phyloP scores from a whole-genome alignment of 2,888 invertebrate genomes.

The Polylopha cassiicola region DNA sequence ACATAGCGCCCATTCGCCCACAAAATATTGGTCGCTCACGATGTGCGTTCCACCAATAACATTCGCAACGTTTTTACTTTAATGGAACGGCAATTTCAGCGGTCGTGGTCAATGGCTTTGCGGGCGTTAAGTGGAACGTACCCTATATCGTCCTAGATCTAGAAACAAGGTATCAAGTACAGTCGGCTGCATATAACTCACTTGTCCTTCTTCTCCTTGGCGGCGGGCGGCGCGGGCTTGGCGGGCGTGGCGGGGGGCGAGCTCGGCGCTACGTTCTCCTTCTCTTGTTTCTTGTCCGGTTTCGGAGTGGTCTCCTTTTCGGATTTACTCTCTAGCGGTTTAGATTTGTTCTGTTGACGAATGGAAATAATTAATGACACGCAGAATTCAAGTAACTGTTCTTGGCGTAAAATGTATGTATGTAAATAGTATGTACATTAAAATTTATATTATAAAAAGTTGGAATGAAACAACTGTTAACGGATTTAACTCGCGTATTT shows the following conservation, averaged over 20 bases:
- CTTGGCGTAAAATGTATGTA: background rate
- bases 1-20: too few relatives aligned
- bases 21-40: too few relatives aligned
- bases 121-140: too few relatives aligned
- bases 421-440: background rate
- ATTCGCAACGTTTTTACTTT: slow-evolving; percentile 31
- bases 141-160: too few relatives aligned
- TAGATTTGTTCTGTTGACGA: slow-evolving; percentile 50
- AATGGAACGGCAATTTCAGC: too few relatives aligned
- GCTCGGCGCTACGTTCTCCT: slow-evolving; percentile 69
- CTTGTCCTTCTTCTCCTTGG: slow-evolving; percentile 61
- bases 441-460: background rate
- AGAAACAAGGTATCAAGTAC: slow-evolving; percentile 22
- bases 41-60: too few relatives aligned
- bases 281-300: slow-evolving; percentile 66
- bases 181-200: slow-evolving; percentile 39
- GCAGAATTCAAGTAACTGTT: background rate
- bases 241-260: slow-evolving; percentile 55
- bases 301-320: slow-evolving; percentile 56
- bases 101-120: too few relatives aligned
- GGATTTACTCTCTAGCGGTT: slow-evolving; percentile 49
- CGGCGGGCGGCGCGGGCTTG: slow-evolving; percentile 39
- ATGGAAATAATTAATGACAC: too few relatives aligned
- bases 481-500: too few relatives aligned
- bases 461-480: too few relatives aligned